phyloP scores from a whole-genome alignment of 1,140 invertebrate species.

The Lasioglossum baleicum region DNA sequence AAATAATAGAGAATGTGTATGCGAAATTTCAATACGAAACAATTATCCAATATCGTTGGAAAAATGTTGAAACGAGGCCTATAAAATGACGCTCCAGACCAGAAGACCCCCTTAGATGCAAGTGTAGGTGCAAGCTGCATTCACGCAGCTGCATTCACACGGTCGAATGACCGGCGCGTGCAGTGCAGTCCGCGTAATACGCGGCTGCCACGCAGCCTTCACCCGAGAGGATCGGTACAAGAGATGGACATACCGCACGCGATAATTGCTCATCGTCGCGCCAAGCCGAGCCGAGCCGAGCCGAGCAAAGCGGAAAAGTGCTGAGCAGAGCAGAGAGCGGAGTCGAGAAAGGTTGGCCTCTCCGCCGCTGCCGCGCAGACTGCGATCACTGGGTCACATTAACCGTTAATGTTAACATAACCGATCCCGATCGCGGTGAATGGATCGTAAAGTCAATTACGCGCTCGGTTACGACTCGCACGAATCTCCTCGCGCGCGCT shows the following conservation, averaged over 20 bases:
- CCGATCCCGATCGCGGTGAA: conserved; percentile 53
- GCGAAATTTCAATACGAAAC: no score
- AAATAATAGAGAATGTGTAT: no score
- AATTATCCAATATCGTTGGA: no score
- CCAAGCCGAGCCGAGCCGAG: not conserved
- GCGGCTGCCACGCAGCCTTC: conserved; percentile 28
- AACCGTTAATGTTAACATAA: conserved; percentile 63
- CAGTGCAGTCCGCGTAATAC: conserved; percentile 29
- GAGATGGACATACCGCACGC: conserved; percentile 35
- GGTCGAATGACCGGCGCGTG: conserved; percentile 9
- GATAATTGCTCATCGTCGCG: conserved; percentile 49
- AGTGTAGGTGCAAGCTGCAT: not conserved
- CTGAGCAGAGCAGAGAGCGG: no score
- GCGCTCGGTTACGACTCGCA: conserved; percentile 27
- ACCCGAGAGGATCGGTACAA: conserved; percentile 14
- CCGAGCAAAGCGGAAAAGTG: no score
- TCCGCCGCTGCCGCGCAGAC: conserved; percentile 1
- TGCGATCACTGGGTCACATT: conserved; percentile 46
- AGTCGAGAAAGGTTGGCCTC: no score
- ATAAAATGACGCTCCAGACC: no score
- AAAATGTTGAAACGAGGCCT: no score
- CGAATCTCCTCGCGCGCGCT: conserved; percentile 14
- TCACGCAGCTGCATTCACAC: conserved; percentile 5
- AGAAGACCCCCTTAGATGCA: no score
- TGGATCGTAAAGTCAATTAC: conserved; percentile 62